Percentiles rank a stretch among this genome's conserved stretches.
Conservation (phyloP, 2,113 vertebrate species). For the Sander lucioperca region DNA sequence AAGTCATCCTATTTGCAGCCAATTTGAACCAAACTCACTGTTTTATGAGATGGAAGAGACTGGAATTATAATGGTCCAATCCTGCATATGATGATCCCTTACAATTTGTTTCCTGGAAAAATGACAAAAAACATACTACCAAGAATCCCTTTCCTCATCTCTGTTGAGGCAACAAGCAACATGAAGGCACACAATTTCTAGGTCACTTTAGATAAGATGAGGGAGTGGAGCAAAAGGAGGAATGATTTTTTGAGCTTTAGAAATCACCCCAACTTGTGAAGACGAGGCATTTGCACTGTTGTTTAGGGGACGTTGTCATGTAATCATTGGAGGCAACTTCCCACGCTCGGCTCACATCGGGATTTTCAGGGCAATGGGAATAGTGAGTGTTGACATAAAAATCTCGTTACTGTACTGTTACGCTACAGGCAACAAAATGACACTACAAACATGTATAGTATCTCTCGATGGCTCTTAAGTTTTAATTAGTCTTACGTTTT, state of each 20-base stretch:
- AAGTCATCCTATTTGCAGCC: too few relatives aligned
- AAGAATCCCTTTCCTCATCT: background rate
- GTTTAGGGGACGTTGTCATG: constrained; percentile 7
- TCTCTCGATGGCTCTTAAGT: background rate
- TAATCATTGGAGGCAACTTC: background rate
- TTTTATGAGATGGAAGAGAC: background rate
- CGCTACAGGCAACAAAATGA: background rate
- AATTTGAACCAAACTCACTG: background rate
- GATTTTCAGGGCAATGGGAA: constrained; percentile 9
- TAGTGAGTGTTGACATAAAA: background rate
- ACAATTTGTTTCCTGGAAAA: background rate
- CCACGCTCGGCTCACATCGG: background rate
- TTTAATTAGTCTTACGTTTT: background rate
- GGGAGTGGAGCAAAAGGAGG: background rate
- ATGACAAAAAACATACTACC: background rate
- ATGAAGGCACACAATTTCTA: background rate
- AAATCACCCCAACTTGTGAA: background rate
- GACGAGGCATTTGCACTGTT: background rate
- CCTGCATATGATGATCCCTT: background rate
- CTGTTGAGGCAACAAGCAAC: background rate
- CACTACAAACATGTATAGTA: background rate
- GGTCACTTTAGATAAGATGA: background rate
- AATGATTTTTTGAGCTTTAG: background rate
- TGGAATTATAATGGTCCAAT: background rate
- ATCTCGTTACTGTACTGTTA: background rate